Evolutionary conservation across 1,140 invertebrate species (phyloP), one percentile per base, ranked within the genome.

Genomic region (Heliconius nattereri): DNA sequence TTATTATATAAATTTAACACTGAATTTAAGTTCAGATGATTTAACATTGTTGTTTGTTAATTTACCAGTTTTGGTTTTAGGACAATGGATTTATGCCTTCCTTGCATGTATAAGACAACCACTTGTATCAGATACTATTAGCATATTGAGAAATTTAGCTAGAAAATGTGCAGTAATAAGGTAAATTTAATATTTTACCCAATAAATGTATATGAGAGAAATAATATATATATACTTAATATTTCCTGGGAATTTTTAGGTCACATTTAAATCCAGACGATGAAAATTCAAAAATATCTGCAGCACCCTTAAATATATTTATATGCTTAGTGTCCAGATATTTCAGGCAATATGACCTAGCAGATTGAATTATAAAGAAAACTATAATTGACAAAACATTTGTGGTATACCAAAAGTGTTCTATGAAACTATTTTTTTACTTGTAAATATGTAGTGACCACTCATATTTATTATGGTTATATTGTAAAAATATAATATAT

Each of bases 91-190:
- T 75, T 92, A 92, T 87, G 88, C 92, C 71, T 86, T 92, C 54
- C 81, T 94, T 37, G 89, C 91, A 32, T 90, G 89, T 77, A 87
- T 83, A 60, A 85, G 85, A 74, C 87, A 89, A 76, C 92, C 92
- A 7, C 85, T 92, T 32, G 79, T 91, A n/a, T 89, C 90, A 23
- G 89, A 92, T 16, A 92, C 91, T 49, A 83, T 82, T 52, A 87
- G 88, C 75, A 86, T 91, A 78, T 84, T 94, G 80, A 89, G 92
- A 76, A 85, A 86, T 73, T 85, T 94, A 80, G 90, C 91, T 32
- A 90, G 90, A 81, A 91, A 87, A 84, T 94, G 91, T 90, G 89
- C 88, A 79, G 85, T 91, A 88, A 89, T 94, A 75, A 92, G 92
- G 92, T 92, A 81, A 81, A 54, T 73, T 29, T 60, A 3, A 60